phyloP scores from a whole-genome alignment of 1,140 invertebrate genomes.

The Drosophila paulistorum region DNA sequence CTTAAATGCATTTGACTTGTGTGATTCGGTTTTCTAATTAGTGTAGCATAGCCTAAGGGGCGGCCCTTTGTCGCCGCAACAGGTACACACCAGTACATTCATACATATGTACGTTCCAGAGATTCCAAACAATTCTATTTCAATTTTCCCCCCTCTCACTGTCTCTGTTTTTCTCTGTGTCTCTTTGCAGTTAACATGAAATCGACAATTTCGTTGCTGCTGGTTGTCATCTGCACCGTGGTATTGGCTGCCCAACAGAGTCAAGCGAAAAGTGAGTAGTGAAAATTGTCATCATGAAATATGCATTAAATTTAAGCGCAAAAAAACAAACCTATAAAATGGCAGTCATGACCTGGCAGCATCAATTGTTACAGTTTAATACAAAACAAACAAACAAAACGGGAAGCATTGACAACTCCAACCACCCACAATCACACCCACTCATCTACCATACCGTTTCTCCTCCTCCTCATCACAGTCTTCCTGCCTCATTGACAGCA shows the following conservation, averaged over 20 bases:
- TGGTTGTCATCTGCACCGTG: slow-evolving; percentile 78
- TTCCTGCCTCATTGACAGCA: not conserved
- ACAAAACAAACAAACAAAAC: slow-evolving; percentile 58
- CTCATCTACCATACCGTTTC: slow-evolving; percentile 21
- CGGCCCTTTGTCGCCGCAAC: slow-evolving; percentile 51
- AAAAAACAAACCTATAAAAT: slow-evolving; percentile 73
- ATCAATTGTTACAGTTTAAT: slow-evolving; percentile 74
- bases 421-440: slow-evolving; percentile 5
- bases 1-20: slow-evolving; percentile 62
- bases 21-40: slow-evolving; percentile 68
- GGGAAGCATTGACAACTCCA: slow-evolving; percentile 1
- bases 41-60: slow-evolving; percentile 49
- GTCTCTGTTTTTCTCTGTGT: not conserved
- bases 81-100: slow-evolving; percentile 32
- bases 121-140: slow-evolving; percentile 11
- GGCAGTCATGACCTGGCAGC: slow-evolving; percentile 43
- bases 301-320: slow-evolving; percentile 59
- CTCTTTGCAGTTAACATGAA: slow-evolving; percentile 74
- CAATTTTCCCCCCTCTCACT: too few species aligned
- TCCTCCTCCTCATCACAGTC: slow-evolving; percentile 30
- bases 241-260: slow-evolving; percentile 80
- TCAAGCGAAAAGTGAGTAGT: slow-evolving; percentile 80
- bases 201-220: slow-evolving; percentile 76
- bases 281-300: slow-evolving; percentile 39
- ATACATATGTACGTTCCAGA: not conserved